A percentile compares a stretch with the other conserved stretches of the same genome.
phyloP scores from a whole-genome alignment of 1,140 invertebrate species.

The Brachionus angularis region DNA sequence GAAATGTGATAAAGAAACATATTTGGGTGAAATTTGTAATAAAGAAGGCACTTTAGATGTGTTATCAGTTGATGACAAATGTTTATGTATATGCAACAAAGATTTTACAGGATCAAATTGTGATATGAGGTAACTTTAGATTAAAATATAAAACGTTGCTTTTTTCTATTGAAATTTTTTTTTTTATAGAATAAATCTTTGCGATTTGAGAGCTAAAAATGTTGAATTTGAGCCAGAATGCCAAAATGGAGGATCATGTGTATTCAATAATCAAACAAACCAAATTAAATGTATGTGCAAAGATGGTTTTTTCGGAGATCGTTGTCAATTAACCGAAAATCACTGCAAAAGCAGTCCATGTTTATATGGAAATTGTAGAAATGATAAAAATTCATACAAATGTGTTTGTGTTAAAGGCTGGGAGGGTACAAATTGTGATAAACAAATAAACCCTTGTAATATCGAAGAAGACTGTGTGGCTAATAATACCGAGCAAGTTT shows the following conservation, averaged over 20 bases:
- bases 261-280: constrained; percentile 8
- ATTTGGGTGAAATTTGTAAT: constrained; percentile 15
- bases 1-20: constrained; percentile 1
- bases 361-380: constrained; percentile 28
- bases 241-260: constrained; percentile 34
- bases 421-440: constrained; percentile 32
- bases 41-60: constrained; percentile 15
- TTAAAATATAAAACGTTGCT: background rate
- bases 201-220: constrained; percentile 30
- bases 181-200: constrained; percentile 4
- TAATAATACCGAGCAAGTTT: background rate
- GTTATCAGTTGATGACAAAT: background rate
- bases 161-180: background rate
- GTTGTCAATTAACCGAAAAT: constrained; percentile 26
- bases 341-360: constrained; percentile 27
- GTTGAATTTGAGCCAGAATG: constrained; percentile 37
- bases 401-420: constrained; percentile 33
- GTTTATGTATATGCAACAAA: constrained; percentile 11
- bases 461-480: constrained; percentile 27
- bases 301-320: constrained; percentile 2
- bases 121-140: background rate
- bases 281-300: constrained; percentile 18
- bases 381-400: background rate
- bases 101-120: constrained; percentile 6
- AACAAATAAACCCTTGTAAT: constrained; percentile 54